Base-by-base conservation (phyloP, 2,888 invertebrate species). In the Chymomyza procnemis region DNA sequence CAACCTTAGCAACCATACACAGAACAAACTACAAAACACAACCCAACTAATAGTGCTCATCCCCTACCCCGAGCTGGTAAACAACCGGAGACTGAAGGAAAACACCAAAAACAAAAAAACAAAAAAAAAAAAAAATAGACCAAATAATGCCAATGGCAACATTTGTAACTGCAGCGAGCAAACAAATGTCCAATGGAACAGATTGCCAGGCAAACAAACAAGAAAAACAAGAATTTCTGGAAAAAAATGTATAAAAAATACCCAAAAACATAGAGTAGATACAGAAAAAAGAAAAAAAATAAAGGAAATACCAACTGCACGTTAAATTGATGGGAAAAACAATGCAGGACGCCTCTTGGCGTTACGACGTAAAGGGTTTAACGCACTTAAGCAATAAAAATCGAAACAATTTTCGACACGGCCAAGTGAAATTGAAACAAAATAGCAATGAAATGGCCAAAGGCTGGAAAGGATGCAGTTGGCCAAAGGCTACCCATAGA, bases 321-420 rank as follows among this genome's bases (percentile, higher is more conserved):
- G 73, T 80, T 80, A 78, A 82, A 82, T 82, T 81, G 81, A 83
- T 81, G 59, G 80, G 78, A 79, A 79, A 77, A 76, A 78, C 78
- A 79, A 78, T 55, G 34, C 18, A 67, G 68, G 73, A 70, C 77
- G 78, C 80, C 77, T 41, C 34, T 12, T 41, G 34, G 34, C 74
- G 73, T 70, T 66, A 59, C 65, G 78, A 74, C 74, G 80, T 76
- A 84, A 69, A 84, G 83, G 82, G 85, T 74, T 85, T 84, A 85
- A 85, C 85, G 85, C 85, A 85, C 84, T 85, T 85, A 83, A 85
- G 85, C 82, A 84, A 84, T 85, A 85, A 85, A 83, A 85, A 83
- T 85, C 83, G 85, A 81, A 85, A 85, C 80, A 82, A 85, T 84
- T 84, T 82, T 79, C 84, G 76, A 70, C 73, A 64, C 72, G 80